Evolutionary conservation across 37 sponge, comb jelly and placozoan species (phyloP), one percentile per base, ranked within the genome.

Genomic region (Ianthella basta): DNA sequence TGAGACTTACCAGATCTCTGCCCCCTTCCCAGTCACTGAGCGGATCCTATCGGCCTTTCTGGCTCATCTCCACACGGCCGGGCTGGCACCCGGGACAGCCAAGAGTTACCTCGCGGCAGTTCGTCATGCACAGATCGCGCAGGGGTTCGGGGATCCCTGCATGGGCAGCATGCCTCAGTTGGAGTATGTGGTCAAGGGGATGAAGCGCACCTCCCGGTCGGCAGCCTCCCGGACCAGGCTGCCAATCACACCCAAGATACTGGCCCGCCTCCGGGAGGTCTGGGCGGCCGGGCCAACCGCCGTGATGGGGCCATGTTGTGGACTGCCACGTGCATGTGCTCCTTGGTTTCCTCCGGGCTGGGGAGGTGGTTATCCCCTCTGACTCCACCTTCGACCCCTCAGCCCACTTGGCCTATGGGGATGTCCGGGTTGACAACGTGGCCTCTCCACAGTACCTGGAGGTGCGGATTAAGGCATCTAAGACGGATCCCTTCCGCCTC

Each of bases 221-320:
- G n/a, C n/a, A n/a, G n/a, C n/a, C n/a, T n/a, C n/a, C 2, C 56
- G 60, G 32, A 39, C 19, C 37, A 44, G 86, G 37, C 80, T 86
- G n/a, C 86, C 80, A 30, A 67, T 86, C n/a, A 80, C 86, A 27
- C 85, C 77, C 0, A 21, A 19, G 0, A 36, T 75, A 1, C 77
- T 85, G 23, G 39, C 50, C 40, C 55, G 30, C 27, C 38, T 83
- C 23, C 25, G 56, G 32, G 19, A 21, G 3, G 50, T 44, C 41
- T 68, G 84, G 39, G 40, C 21, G 33, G 2, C 64, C 0, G 18
- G 10, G 70, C 34, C 80, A 21, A 36, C 27, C 25, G 29, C 23
- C 25, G 3, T 24, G 40, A 77, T 15, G 24, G 36, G 21, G 20
- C 20, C n/a, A 24, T 61, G 29, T 36, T 35, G 30, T 61, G 36